phyloP scores from a whole-genome alignment of 2,797 vertebrate species.

The Manis pentadactyla region DNA sequence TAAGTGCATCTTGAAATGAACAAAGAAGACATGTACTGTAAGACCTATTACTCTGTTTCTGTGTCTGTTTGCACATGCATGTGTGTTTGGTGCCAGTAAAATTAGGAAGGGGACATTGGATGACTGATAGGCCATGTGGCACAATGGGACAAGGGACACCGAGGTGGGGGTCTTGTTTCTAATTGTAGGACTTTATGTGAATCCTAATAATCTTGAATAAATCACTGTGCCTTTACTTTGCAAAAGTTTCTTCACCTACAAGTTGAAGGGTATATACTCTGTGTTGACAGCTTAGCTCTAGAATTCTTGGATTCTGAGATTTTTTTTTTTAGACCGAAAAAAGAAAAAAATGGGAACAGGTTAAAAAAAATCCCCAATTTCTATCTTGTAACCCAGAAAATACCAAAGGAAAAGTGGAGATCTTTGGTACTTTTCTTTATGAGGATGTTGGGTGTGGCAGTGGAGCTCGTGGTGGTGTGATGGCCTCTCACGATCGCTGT shows the following conservation, averaged over 20 bases:
- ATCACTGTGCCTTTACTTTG: not conserved
- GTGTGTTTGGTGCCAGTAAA: not conserved
- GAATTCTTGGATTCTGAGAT: not conserved
- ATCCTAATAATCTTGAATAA: not conserved
- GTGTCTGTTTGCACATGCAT: no score
- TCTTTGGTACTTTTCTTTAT: not conserved
- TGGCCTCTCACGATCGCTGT: not conserved
- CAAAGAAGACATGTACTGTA: fast-evolving
- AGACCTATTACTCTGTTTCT: not conserved
- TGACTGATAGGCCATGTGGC: fast-evolving
- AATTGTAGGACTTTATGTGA: not conserved
- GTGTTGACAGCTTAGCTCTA: not conserved
- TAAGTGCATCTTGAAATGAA: not conserved
- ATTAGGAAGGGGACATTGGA: not conserved
- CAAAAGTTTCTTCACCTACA: not conserved
- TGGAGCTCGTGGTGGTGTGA: not conserved
- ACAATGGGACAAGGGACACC: not conserved
- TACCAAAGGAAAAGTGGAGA: not conserved
- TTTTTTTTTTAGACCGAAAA: not conserved
- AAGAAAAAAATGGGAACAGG: not conserved
- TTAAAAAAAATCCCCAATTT: not conserved
- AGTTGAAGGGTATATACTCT: not conserved
- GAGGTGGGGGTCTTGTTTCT: not conserved
- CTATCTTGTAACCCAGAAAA: not conserved
- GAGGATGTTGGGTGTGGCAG: not conserved